A percentile compares a stretch with the other conserved stretches of the same genome.
phyloP scores from a whole-genome alignment of 2,113 vertebrate genomes.

The Pterocles burchelli region DNA sequence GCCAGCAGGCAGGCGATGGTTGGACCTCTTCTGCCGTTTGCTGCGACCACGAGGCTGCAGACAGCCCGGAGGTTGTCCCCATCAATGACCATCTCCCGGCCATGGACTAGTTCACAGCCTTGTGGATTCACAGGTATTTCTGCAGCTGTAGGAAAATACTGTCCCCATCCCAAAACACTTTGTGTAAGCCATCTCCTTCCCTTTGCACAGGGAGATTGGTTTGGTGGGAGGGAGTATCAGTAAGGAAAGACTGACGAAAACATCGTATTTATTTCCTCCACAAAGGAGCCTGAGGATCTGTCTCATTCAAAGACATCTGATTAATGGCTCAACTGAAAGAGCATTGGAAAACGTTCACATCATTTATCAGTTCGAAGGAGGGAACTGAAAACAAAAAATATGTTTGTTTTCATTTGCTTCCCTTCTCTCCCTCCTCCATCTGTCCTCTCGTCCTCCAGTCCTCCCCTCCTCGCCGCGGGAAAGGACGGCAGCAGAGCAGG shows the following conservation, averaged over 20 bases:
- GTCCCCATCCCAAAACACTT: background rate
- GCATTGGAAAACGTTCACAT: background rate
- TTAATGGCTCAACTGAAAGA: slow-evolving; percentile 17
- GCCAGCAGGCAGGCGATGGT: background rate
- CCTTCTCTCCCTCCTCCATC: background rate
- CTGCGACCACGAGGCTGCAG: background rate
- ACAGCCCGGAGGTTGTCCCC: background rate
- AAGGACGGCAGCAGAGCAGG: background rate
- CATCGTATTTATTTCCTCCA: background rate
- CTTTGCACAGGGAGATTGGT: background rate
- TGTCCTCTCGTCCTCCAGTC: background rate
- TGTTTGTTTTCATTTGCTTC: slow-evolving; percentile 24
- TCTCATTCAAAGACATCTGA: slow-evolving; percentile 6
- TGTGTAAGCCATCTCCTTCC: background rate
- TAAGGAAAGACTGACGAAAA: background rate
- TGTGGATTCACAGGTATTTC: background rate
- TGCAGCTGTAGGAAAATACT: background rate
- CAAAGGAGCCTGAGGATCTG: background rate
- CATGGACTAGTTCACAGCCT: too few species aligned
- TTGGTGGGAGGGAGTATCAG: background rate
- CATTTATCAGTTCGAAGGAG: slow-evolving; percentile 26
- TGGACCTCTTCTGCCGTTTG: background rate
- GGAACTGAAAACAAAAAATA: slow-evolving; percentile 28
- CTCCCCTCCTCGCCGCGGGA: background rate
- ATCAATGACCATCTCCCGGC: background rate